Evolutionary conservation across 1,140 invertebrate species (phyloP).

Genomic region (Conus ventricosus): DNA sequence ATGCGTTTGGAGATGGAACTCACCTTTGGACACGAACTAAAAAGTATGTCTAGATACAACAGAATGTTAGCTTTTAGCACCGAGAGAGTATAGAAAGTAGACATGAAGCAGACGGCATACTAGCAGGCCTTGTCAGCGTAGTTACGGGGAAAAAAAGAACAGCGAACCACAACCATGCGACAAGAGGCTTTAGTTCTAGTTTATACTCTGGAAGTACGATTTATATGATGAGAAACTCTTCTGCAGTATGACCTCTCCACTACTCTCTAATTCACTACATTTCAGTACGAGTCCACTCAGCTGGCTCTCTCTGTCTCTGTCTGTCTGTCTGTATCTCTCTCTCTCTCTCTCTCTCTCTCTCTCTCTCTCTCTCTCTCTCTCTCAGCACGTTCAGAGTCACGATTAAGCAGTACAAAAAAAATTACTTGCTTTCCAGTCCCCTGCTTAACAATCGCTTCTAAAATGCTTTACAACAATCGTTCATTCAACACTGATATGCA

Average conservation of each 20-base stretch:
- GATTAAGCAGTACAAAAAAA: no score
- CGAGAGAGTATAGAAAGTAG: not conserved
- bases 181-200: not conserved
- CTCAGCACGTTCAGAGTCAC: not conserved
- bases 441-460: no score
- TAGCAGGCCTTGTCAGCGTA: not conserved
- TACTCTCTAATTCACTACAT: no score
- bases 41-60: not conserved
- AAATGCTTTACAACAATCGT: no score
- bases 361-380: slow-evolving; percentile 6
- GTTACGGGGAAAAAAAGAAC: not conserved
- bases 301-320: not conserved
- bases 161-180: not conserved
- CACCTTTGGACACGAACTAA: not conserved
- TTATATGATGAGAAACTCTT: not conserved
- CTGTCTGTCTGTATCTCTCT: not conserved
- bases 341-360: slow-evolving; percentile 5
- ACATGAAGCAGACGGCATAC: not conserved
- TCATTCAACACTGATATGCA: no score
- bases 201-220: not conserved
- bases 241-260: not conserved
- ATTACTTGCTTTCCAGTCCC: no score
- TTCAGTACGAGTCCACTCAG: not conserved
- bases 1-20: not conserved
- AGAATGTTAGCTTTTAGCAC: not conserved